Conservation (phyloP, 1,140 invertebrate genomes). For the Forficula auricularia region DNA sequence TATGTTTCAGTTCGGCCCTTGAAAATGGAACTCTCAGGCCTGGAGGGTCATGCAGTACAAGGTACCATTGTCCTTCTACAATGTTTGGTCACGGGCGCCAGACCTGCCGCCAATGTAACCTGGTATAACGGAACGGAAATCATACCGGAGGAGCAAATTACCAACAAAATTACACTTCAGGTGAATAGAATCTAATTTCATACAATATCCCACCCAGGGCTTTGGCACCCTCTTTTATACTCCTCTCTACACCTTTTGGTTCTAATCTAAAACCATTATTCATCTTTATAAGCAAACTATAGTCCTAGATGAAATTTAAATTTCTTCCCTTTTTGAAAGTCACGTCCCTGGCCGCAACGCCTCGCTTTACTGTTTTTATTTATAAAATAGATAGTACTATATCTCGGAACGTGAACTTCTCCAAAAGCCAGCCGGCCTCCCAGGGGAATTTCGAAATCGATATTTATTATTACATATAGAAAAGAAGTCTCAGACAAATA, state of each 20-base stretch:
- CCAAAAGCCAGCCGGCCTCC: background rate
- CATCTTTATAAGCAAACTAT: background rate
- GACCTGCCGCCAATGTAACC: slow-evolving; percentile 60
- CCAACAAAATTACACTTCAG: slow-evolving; percentile 24
- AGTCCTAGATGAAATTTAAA: background rate
- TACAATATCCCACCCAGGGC: background rate
- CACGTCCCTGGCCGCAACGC: background rate
- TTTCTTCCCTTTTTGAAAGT: no score
- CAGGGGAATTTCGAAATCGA: no score
- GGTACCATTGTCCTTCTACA: slow-evolving; percentile 56
- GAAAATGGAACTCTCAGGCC: slow-evolving; percentile 50
- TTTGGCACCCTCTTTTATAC: background rate
- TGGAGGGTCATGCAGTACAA: slow-evolving; percentile 53
- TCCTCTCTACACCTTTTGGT: background rate
- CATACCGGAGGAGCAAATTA: slow-evolving; percentile 29
- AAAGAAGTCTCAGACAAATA: no score
- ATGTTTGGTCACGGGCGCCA: slow-evolving; percentile 56
- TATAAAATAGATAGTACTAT: background rate
- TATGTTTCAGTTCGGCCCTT: slow-evolving; percentile 52
- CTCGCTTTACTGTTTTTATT: background rate
- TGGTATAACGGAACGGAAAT: slow-evolving; percentile 64
- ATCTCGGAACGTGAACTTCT: background rate
- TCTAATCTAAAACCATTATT: background rate
- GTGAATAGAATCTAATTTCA: slow-evolving; percentile 20
- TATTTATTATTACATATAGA: no score